A percentile compares a stretch with the other conserved stretches of the same genome.
phyloP scores from a whole-genome alignment of 2,888 invertebrate species.

The Tetranychus piercei region DNA sequence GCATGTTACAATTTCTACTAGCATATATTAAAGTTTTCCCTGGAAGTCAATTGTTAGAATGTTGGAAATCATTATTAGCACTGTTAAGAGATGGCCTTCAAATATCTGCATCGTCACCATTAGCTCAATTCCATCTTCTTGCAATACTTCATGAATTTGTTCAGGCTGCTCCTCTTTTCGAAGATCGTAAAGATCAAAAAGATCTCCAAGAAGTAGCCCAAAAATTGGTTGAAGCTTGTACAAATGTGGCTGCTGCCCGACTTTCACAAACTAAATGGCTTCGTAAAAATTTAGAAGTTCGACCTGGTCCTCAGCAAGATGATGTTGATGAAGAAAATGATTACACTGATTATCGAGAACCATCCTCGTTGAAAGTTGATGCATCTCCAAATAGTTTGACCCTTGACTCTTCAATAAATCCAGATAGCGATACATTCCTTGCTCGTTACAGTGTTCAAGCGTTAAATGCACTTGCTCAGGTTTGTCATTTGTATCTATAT shows the following conservation, averaged over 20 bases:
- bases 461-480: slow-evolving; percentile 51
- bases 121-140: slow-evolving; percentile 49
- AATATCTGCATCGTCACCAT: slow-evolving; percentile 31
- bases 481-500: slow-evolving; percentile 24
- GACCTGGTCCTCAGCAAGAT: slow-evolving; percentile 36
- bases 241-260: slow-evolving; percentile 61
- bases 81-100: slow-evolving; percentile 54
- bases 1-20: slow-evolving; percentile 60
- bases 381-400: slow-evolving; percentile 10
- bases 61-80: slow-evolving; percentile 55
- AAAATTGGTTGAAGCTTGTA: slow-evolving; percentile 54
- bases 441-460: slow-evolving; percentile 49
- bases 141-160: slow-evolving; percentile 65
- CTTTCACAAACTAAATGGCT: slow-evolving; percentile 77
- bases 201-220: slow-evolving; percentile 47
- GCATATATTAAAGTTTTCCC: slow-evolving; percentile 43
- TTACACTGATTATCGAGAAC: slow-evolving; percentile 8
- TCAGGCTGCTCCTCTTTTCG: slow-evolving; percentile 50
- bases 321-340: slow-evolving; percentile 24
- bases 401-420: slow-evolving; percentile 18
- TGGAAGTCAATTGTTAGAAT: slow-evolving; percentile 50
- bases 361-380: slow-evolving; percentile 12
- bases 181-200: slow-evolving; percentile 60
- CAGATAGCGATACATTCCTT: slow-evolving; percentile 14
- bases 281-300: slow-evolving; percentile 56